These are phyloP conservation scores for Pangasianodon hypophthalmus DNA, from an alignment of 2,113 vertebrate species.

Conservation along the genomic window DNA sequence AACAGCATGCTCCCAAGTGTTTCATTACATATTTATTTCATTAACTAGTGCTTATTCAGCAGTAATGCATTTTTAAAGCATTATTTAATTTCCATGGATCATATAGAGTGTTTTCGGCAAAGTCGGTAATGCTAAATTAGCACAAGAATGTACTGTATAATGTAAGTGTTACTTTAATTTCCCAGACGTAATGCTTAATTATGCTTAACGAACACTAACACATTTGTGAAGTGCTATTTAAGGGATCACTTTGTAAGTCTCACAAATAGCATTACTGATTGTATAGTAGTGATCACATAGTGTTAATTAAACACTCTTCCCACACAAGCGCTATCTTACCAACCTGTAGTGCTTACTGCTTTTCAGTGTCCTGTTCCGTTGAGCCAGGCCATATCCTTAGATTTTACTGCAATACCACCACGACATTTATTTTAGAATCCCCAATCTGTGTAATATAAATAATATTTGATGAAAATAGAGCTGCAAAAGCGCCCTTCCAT, in stretches of 20 bases:
- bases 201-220: background rate
- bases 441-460: constrained; percentile 5
- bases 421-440: constrained; percentile 17
- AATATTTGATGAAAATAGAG: constrained; percentile 7
- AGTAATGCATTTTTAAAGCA: background rate
- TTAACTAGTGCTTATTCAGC: background rate
- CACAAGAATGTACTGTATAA: background rate
- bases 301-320: background rate
- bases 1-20: background rate
- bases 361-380: background rate
- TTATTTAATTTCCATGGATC: background rate
- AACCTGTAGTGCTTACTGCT: background rate
- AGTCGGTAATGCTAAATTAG: background rate
- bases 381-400: background rate
- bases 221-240: background rate
- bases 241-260: background rate
- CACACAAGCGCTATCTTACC: background rate
- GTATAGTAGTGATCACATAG: background rate
- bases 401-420: background rate
- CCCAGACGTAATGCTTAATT: background rate
- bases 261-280: constrained; percentile 19
- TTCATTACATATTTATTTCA: background rate
- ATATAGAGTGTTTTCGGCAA: background rate
- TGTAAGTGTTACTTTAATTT: background rate
- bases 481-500: background rate